phyloP scores from a whole-genome alignment of 2,888 invertebrate species.

The Gibbula magus region DNA sequence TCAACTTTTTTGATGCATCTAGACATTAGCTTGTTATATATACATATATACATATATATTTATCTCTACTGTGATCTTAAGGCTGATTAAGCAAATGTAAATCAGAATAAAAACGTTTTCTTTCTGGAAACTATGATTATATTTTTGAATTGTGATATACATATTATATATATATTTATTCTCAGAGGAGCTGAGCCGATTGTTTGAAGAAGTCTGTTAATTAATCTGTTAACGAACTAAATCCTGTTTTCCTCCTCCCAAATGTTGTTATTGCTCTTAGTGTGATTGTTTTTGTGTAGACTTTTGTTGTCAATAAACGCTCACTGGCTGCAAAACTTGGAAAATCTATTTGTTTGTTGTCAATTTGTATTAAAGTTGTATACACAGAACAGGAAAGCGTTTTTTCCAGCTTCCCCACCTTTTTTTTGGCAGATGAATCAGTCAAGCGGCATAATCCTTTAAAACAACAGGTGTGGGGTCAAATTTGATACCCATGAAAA shows the following conservation, averaged over 20 bases:
- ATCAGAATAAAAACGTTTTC: not conserved
- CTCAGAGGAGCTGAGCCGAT: constrained; percentile 3
- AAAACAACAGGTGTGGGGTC: too few relatives aligned
- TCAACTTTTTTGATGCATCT: too few relatives aligned
- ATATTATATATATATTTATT: constrained; percentile 24
- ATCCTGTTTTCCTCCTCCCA: not conserved
- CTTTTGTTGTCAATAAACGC: constrained; percentile 24
- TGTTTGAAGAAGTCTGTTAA: constrained; percentile 20
- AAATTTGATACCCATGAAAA: too few relatives aligned
- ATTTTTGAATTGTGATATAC: constrained; percentile 30
- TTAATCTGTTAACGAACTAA: not conserved
- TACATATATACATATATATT: too few relatives aligned
- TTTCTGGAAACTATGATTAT: constrained; percentile 4
- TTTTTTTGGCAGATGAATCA: too few relatives aligned
- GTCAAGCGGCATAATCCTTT: too few relatives aligned
- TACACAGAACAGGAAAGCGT: too few relatives aligned
- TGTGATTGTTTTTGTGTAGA: constrained; percentile 21
- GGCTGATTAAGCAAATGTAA: not conserved
- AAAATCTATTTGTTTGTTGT: not conserved
- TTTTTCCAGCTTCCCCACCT: too few relatives aligned
- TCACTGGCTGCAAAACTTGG: constrained; percentile 25
- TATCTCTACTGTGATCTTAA: too few relatives aligned
- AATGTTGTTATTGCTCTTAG: not conserved
- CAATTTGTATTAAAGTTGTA: too few relatives aligned
- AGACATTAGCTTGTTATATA: too few relatives aligned